Conservation (phyloP, 2,888 invertebrate genomes). For the Plebejus argus region DNA sequence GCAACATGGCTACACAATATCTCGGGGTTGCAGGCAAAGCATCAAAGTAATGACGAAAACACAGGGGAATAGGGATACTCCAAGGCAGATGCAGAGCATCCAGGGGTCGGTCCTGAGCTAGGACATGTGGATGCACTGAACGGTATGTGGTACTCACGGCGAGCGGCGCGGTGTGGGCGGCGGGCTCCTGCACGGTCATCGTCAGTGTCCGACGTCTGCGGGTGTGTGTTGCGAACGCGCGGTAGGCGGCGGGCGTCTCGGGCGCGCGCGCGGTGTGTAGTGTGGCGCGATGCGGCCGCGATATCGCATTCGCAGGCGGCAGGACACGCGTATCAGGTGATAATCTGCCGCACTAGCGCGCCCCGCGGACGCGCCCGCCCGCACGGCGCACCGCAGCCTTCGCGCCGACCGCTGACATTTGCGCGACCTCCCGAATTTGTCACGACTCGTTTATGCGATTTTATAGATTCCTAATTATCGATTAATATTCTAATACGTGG, state of each 20-base stretch:
- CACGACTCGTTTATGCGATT: background rate
- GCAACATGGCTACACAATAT: background rate
- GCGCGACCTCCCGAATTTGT: background rate
- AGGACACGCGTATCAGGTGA: background rate
- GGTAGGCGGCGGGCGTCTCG: background rate
- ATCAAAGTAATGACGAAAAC: too few species aligned
- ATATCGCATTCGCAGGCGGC: background rate
- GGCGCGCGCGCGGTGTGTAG: background rate
- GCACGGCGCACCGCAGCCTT: background rate
- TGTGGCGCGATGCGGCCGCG: background rate
- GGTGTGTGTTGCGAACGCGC: background rate
- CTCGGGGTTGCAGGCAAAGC: background rate
- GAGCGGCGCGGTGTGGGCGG: background rate
- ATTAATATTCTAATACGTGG: slow-evolving; percentile 4
- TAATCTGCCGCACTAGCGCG: background rate
- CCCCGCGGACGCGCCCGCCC: background rate
- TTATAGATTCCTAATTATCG: slow-evolving; percentile 7
- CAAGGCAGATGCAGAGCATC: too few species aligned
- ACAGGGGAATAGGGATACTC: too few species aligned
- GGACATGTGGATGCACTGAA: background rate
- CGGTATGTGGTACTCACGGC: background rate
- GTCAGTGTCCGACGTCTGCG: background rate
- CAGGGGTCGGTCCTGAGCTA: too few species aligned
- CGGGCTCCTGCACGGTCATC: slow-evolving; percentile 13
- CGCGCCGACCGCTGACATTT: slow-evolving; percentile 12